Percentiles rank a stretch among this genome's conserved stretches.
phyloP scores from a whole-genome alignment of 2,113 vertebrate species.

The Camelus dromedarius region DNA sequence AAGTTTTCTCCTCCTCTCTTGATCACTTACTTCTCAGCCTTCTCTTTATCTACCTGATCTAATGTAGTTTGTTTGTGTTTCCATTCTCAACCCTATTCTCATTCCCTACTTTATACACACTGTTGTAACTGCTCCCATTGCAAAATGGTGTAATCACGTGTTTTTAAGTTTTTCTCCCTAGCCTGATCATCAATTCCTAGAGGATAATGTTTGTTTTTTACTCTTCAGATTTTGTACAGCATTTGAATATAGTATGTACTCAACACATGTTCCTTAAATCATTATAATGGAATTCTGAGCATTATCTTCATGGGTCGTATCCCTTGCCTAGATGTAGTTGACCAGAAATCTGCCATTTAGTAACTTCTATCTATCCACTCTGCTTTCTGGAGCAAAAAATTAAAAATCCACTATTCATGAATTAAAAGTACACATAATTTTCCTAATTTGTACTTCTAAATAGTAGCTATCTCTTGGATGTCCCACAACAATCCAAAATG shows the following conservation, averaged over 20 bases:
- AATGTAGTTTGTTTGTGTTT: background rate
- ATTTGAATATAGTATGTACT: background rate
- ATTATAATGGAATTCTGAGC: background rate
- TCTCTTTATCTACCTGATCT: background rate
- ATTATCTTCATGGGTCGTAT: background rate
- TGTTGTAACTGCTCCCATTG: background rate
- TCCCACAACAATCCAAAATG: background rate
- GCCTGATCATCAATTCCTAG: background rate
- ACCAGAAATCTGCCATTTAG: background rate
- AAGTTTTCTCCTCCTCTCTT: background rate
- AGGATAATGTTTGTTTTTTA: background rate
- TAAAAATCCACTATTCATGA: background rate
- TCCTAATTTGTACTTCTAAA: background rate
- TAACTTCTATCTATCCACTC: background rate
- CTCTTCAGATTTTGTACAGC: background rate
- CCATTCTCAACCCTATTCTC: background rate
- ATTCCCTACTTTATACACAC: background rate
- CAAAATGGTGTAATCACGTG: background rate
- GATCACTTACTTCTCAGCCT: background rate
- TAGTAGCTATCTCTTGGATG: background rate
- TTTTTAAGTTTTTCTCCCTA: slow-evolving; percentile 12
- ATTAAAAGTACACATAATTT: background rate
- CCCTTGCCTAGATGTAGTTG: background rate
- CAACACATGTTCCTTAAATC: background rate
- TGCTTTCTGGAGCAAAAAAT: background rate